These are phyloP conservation scores for Trachelus tabidus DNA, from an alignment of 2,888 invertebrate genomes.

Conservation along the genomic window DNA sequence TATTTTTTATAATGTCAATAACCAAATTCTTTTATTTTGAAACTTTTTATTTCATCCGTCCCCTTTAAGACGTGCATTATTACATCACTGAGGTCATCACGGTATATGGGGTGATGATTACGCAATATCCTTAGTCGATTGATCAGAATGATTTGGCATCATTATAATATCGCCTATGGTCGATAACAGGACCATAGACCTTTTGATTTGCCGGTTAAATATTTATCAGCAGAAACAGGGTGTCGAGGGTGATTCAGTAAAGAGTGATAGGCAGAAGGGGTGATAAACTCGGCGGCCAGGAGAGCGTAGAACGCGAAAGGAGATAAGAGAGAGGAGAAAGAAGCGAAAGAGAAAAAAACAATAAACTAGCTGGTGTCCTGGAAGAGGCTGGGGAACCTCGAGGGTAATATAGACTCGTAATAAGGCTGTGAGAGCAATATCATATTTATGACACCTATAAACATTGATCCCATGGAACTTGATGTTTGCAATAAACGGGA, in stretches of 20 bases:
- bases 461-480: slow-evolving; percentile 39
- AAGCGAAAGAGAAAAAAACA: slow-evolving; percentile 10
- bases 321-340: not conserved
- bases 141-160: not conserved
- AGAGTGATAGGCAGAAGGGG: not conserved
- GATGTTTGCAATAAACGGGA: slow-evolving; percentile 42
- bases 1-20: too few relatives aligned
- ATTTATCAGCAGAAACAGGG: not conserved
- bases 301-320: not conserved
- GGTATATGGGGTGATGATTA: not conserved
- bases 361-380: slow-evolving; percentile 2
- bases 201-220: not conserved
- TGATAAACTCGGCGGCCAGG: not conserved
- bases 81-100: not conserved
- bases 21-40: not conserved
- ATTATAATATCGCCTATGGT: not conserved
- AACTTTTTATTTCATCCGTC: not conserved
- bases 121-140: not conserved
- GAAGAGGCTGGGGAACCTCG: slow-evolving; percentile 23
- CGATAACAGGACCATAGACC: not conserved
- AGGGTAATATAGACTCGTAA: slow-evolving; percentile 43
- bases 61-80: not conserved
- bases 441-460: slow-evolving; percentile 44
- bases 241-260: not conserved
- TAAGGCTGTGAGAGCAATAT: slow-evolving; percentile 43